A percentile compares a stretch with the other conserved stretches of the same genome.
Evolutionary conservation across 1,140 invertebrate genomes (phyloP).

Genomic region (Ostrea edulis): DNA sequence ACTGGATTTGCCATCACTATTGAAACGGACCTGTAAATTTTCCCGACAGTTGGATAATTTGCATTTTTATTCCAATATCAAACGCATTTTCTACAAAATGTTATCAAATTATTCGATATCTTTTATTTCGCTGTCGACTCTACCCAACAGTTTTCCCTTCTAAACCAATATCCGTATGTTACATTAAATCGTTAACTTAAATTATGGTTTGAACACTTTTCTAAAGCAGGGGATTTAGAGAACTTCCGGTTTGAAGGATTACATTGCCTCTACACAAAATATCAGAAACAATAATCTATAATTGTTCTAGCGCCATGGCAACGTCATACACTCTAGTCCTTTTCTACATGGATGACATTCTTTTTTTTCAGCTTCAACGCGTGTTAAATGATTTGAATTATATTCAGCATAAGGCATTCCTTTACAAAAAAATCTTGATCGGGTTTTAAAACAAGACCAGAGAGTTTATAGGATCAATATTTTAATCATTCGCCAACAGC

Average conservation of each 20-base stretch:
- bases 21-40: too few species aligned
- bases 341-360: background rate
- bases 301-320: conserved; percentile 13
- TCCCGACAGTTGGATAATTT: too few species aligned
- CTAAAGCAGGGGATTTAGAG: background rate
- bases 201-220: background rate
- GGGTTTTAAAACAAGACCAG: too few species aligned
- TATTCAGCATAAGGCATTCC: background rate
- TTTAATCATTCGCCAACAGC: too few species aligned
- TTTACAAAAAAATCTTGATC: background rate
- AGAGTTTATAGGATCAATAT: too few species aligned
- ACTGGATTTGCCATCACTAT: too few species aligned
- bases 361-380: background rate
- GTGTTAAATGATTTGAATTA: background rate
- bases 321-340: background rate
- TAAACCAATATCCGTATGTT: background rate
- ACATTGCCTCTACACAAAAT: background rate
- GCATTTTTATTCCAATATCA: too few species aligned
- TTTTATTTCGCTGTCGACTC: too few species aligned
- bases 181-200: background rate
- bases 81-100: too few species aligned
- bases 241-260: conserved; percentile 27
- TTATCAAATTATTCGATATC: too few species aligned
- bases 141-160: too few species aligned
- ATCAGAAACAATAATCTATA: background rate